phyloP scores from a whole-genome alignment of 2,113 vertebrate genomes.

The Arizona elegans region DNA sequence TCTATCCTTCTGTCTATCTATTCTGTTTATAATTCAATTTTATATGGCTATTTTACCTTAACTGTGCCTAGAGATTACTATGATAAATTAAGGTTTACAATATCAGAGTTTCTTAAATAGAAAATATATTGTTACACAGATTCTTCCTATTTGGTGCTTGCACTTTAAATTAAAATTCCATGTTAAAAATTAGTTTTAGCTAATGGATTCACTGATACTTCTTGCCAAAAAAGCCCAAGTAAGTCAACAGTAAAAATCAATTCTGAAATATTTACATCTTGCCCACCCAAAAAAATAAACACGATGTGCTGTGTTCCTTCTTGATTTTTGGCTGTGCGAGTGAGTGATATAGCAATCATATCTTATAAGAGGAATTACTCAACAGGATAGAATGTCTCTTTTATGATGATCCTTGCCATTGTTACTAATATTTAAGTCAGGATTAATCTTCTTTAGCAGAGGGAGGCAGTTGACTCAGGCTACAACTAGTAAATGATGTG shows the following conservation, averaged over 20 bases:
- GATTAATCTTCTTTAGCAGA: background rate
- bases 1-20: background rate
- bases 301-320: background rate
- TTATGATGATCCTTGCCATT: background rate
- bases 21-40: background rate
- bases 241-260: background rate
- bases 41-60: background rate
- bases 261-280: background rate
- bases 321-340: background rate
- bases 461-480: background rate
- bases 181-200: background rate
- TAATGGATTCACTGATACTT: background rate
- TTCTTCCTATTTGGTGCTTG: background rate
- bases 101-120: background rate
- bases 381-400: background rate
- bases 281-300: background rate
- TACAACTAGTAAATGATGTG: background rate
- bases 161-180: background rate
- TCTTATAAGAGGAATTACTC: background rate
- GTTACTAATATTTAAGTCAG: background rate
- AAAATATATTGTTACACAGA: background rate
- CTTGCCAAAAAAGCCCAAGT: background rate
- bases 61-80: background rate
- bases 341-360: background rate
- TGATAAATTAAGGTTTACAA: background rate